Evolutionary conservation across 2,888 invertebrate genomes (phyloP).

Genomic region (Euplexia lucipara): DNA sequence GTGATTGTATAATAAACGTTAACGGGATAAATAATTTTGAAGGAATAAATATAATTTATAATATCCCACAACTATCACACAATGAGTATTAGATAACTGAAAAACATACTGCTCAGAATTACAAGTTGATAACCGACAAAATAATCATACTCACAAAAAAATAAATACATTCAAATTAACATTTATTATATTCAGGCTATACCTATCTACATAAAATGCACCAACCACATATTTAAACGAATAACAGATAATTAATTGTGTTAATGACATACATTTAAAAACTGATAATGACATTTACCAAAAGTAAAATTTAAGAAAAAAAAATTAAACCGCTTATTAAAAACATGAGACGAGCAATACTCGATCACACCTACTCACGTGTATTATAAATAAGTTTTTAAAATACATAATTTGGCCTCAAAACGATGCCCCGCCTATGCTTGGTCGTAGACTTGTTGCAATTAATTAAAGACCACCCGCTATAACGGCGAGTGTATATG

Average conservation of each 20-base stretch:
- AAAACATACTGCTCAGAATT: too few relatives aligned
- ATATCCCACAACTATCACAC: too few relatives aligned
- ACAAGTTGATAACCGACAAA: too few relatives aligned
- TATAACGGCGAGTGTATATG: conserved; percentile 67
- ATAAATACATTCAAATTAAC: too few relatives aligned
- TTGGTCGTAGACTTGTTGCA: conserved; percentile 35
- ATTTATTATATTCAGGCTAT: too few relatives aligned
- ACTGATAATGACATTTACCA: conserved; percentile 11
- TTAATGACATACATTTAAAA: conserved; percentile 15
- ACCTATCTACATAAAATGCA: too few relatives aligned
- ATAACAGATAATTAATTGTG: conserved; percentile 13
- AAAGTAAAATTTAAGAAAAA: neutral
- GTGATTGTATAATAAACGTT: neutral
- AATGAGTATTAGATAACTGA: too few relatives aligned
- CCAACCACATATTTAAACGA: neutral
- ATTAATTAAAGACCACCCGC: conserved; percentile 69
- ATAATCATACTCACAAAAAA: too few relatives aligned
- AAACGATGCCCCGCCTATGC: conserved; percentile 42
- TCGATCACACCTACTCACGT: conserved; percentile 57
- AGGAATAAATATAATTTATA: too few relatives aligned
- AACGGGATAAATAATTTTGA: too few relatives aligned
- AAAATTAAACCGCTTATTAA: conserved; percentile 22
- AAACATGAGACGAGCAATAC: neutral
- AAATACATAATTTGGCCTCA: conserved; percentile 55
- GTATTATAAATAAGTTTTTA: conserved; percentile 48